Percentiles rank a stretch among this genome's conserved stretches.
phyloP scores from a whole-genome alignment of 2,888 invertebrate genomes.

The Lacanobia oleracea region DNA sequence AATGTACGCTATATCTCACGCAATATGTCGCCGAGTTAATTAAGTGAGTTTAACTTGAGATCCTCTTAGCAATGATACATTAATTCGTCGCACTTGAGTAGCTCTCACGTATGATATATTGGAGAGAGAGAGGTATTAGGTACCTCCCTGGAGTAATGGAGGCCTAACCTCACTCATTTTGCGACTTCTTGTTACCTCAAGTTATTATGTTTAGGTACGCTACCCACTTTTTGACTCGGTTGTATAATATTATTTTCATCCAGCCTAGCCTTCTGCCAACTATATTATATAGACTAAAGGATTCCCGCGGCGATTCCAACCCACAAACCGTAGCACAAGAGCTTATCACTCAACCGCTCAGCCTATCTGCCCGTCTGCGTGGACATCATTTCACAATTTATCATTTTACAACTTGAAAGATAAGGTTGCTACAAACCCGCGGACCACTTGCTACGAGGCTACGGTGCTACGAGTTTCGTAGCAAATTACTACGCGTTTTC shows the following conservation, averaged over 20 bases:
- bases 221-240: slow-evolving; percentile 1
- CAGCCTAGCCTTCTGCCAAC: too few species aligned
- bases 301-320: slow-evolving; percentile 3
- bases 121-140: slow-evolving; percentile 32
- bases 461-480: slow-evolving; percentile 41
- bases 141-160: slow-evolving; percentile 43
- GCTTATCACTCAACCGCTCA: background rate
- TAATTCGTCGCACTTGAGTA: slow-evolving; percentile 51
- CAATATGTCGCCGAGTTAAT: slow-evolving; percentile 57
- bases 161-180: slow-evolving; percentile 42
- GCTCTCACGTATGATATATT: slow-evolving; percentile 58
- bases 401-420: background rate
- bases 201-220: slow-evolving; percentile 15
- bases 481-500: slow-evolving; percentile 47
- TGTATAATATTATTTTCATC: background rate
- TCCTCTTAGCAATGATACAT: slow-evolving; percentile 61
- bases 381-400: background rate
- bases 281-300: too few species aligned
- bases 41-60: slow-evolving; percentile 57
- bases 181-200: slow-evolving; percentile 19
- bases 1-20: slow-evolving; percentile 41
- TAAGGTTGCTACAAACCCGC: slow-evolving; percentile 11
- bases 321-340: background rate
- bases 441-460: slow-evolving; percentile 37
- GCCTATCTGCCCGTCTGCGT: background rate